phyloP scores from a whole-genome alignment of 2,113 vertebrate species.

The Indri indri region DNA sequence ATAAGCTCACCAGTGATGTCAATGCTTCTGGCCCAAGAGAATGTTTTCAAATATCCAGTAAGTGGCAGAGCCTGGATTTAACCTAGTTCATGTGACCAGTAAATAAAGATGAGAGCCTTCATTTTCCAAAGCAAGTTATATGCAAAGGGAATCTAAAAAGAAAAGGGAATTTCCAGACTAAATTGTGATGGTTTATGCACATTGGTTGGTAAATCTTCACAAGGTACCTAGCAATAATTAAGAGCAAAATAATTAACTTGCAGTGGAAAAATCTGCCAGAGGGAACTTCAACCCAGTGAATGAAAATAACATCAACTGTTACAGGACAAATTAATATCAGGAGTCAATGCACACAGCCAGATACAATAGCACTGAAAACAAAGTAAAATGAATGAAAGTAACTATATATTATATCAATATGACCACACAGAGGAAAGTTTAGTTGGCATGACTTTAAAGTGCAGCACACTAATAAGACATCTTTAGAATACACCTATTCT shows the following conservation, averaged over 20 bases:
- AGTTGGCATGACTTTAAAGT: too few relatives aligned
- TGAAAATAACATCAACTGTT: neutral
- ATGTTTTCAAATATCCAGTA: neutral
- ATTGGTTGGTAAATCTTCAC: neutral
- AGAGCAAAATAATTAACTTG: neutral
- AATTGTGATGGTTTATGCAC: neutral
- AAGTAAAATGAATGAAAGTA: too few relatives aligned
- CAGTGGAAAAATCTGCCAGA: neutral
- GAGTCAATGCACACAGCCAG: neutral
- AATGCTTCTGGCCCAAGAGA: neutral
- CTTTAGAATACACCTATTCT: too few relatives aligned
- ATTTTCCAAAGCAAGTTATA: neutral
- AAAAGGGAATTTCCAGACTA: neutral
- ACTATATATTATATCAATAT: too few relatives aligned
- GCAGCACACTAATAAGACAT: too few relatives aligned
- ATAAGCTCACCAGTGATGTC: too few relatives aligned
- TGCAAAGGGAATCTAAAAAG: neutral
- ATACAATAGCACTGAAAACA: too few relatives aligned
- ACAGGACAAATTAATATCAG: neutral
- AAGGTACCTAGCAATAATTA: neutral
- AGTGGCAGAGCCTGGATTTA: neutral
- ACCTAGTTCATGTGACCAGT: neutral
- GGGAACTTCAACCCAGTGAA: neutral
- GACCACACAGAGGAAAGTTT: too few relatives aligned
- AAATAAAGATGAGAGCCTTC: neutral